Evolutionary conservation across 2,797 vertebrate species (phyloP).

Genomic region (Halcyon chelicuti): DNA sequence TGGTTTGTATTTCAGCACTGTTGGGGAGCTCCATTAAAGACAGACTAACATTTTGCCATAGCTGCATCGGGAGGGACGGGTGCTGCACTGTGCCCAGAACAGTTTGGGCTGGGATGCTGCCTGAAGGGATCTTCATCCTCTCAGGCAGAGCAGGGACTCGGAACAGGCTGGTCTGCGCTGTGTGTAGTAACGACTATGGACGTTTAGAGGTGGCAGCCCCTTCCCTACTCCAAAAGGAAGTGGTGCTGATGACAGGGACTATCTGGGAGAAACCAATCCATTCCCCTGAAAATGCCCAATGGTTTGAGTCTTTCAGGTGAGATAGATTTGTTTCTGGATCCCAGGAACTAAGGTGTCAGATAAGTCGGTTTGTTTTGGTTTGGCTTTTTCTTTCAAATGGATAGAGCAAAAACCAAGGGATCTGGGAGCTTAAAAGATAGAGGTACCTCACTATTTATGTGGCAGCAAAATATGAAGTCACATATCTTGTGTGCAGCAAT

Average conservation of each 20-base stretch:
- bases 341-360: not conserved
- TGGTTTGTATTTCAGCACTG: not conserved
- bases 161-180: not conserved
- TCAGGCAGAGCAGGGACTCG: not conserved
- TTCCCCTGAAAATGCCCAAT: not conserved
- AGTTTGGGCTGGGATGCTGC: not conserved
- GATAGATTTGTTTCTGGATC: not conserved
- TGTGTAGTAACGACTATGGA: not conserved
- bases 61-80: not conserved
- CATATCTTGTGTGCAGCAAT: not conserved
- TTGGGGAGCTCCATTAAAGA: not conserved
- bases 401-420: not conserved
- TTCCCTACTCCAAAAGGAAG: not conserved
- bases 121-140: not conserved
- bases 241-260: not conserved
- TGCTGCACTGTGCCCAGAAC: not conserved
- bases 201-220: not conserved
- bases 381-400: not conserved
- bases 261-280: fast-evolving
- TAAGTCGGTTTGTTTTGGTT: not conserved
- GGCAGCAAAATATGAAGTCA: not conserved
- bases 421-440: not conserved
- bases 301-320: not conserved
- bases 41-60: not conserved
- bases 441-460: not conserved